Evolutionary conservation across 2,888 invertebrate genomes (phyloP).

Genomic region (Limnephilus auricula): DNA sequence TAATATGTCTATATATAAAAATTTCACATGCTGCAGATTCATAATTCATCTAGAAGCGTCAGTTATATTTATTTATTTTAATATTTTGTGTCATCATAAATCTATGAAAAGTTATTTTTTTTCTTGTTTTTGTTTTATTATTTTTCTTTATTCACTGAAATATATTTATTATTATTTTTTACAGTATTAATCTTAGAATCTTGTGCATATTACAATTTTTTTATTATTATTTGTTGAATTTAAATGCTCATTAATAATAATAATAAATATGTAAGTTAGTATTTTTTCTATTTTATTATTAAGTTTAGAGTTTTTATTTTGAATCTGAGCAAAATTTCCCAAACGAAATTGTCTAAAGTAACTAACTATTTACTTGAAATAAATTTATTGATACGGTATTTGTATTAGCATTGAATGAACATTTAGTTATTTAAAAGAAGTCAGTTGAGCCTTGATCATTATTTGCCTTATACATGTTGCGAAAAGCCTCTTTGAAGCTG

Average conservation of each 20-base stretch:
- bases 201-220: not conserved
- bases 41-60: not conserved
- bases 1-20: not conserved
- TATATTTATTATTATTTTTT: conserved; percentile 15
- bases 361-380: not conserved
- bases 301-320: not conserved
- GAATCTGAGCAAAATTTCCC: not conserved
- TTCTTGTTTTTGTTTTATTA: not conserved
- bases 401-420: not conserved
- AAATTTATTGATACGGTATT: not conserved
- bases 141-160: not conserved
- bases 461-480: not conserved
- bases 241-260: conserved; percentile 14
- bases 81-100: conserved; percentile 2
- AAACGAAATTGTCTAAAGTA: not conserved
- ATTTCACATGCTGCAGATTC: not conserved
- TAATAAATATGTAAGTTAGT: not conserved
- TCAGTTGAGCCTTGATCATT: not conserved
- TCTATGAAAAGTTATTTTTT: conserved; percentile 4
- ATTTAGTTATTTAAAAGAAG: not conserved
- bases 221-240: conserved; percentile 19
- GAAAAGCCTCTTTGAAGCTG: not conserved
- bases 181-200: not conserved
- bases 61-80: not conserved
- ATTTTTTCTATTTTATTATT: conserved; percentile 3